Conservation (phyloP, 1,140 invertebrate species). For the Lamellibrachia luymesi region DNA sequence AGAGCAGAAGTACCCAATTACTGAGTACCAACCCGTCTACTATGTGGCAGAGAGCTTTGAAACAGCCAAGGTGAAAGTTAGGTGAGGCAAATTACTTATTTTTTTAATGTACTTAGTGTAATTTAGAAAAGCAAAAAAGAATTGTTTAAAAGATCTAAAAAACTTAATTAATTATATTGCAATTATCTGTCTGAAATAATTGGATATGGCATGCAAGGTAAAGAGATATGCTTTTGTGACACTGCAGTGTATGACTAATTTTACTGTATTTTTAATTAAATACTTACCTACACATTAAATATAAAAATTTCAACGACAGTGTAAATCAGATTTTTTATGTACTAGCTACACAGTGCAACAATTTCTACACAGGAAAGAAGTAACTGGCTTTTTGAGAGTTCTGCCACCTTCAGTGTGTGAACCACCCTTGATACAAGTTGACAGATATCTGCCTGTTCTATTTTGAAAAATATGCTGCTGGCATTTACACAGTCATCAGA, state of each 20-base stretch:
- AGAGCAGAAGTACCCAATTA: constrained; percentile 86
- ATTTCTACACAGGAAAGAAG: not conserved
- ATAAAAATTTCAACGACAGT: not conserved
- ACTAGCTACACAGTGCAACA: no score
- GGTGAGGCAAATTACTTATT: constrained; percentile 50
- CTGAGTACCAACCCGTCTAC: constrained; percentile 81
- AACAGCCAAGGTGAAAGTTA: constrained; percentile 95
- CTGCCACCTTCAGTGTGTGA: not conserved
- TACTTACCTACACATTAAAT: not conserved
- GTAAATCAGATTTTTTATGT: not conserved
- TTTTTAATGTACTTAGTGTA: not conserved
- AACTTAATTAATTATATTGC: not conserved
- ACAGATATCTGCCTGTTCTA: not conserved
- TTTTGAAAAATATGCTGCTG: not conserved
- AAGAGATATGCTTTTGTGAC: not conserved
- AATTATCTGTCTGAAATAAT: not conserved
- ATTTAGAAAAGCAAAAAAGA: not conserved
- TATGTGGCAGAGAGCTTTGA: constrained; percentile 97
- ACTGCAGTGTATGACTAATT: not conserved
- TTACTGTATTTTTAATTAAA: not conserved
- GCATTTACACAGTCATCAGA: not conserved
- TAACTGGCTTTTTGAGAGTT: not conserved
- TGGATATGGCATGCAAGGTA: not conserved
- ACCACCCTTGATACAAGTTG: not conserved
- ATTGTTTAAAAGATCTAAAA: not conserved